These are phyloP conservation scores for Amniataba percoides DNA, from an alignment of 2,797 vertebrate genomes.

Conservation along the genomic window DNA sequence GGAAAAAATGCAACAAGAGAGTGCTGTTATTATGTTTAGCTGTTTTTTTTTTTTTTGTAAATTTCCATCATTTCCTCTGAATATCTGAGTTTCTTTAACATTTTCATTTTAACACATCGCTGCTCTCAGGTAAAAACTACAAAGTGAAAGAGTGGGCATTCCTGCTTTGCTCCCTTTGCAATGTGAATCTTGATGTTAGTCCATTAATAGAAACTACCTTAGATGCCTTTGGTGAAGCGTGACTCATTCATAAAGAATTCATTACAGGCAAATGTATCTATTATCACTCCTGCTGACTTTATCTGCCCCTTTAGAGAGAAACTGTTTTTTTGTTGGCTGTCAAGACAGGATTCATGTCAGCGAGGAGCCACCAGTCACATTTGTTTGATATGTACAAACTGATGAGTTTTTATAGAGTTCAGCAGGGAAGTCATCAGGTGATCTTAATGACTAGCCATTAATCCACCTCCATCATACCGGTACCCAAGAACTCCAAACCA, in stretches of 20 bases:
- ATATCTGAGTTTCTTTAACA: background rate
- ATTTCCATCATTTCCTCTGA: background rate
- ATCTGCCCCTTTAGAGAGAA: background rate
- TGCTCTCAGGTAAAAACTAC: background rate
- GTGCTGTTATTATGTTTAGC: background rate
- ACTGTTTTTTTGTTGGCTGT: background rate
- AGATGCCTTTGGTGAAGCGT: background rate
- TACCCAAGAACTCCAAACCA: too few relatives aligned
- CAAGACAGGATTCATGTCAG: background rate
- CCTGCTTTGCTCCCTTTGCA: background rate
- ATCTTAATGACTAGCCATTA: too few relatives aligned
- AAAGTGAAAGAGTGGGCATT: background rate
- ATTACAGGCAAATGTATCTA: background rate
- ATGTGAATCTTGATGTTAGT: conserved; percentile 2
- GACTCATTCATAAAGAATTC: background rate
- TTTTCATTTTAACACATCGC: background rate
- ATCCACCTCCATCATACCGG: too few relatives aligned
- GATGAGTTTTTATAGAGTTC: conserved; percentile 25
- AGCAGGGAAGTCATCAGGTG: conserved; percentile 14
- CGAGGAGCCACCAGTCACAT: background rate
- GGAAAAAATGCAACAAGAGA: background rate
- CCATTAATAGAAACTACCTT: background rate
- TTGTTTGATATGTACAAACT: conserved; percentile 10
- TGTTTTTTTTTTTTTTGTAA: background rate
- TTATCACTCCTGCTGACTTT: background rate